These are phyloP conservation scores for Limnephilus marmoratus DNA, from an alignment of 2,888 invertebrate species.

Conservation along the genomic window DNA sequence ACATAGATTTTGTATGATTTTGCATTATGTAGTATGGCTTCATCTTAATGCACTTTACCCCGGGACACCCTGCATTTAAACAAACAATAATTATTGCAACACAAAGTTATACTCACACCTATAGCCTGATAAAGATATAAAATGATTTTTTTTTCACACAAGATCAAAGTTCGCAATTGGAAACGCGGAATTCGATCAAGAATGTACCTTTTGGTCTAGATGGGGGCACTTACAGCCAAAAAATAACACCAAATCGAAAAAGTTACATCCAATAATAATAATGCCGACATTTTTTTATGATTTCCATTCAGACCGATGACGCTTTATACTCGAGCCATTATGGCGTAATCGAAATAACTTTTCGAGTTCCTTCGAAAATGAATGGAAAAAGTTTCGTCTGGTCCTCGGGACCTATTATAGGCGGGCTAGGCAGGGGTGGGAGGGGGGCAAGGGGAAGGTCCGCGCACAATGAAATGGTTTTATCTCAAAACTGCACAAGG, in stretches of 20 bases:
- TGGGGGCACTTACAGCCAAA: neutral
- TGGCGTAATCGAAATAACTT: constrained; percentile 2
- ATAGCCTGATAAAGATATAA: too few relatives aligned
- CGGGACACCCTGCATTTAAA: too few relatives aligned
- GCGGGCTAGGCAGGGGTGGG: neutral
- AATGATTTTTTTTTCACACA: neutral
- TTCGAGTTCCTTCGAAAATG: neutral
- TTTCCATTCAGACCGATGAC: neutral
- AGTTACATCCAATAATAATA: constrained; percentile 2
- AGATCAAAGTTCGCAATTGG: neutral
- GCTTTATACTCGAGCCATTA: neutral
- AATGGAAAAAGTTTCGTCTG: neutral
- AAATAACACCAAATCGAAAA: neutral
- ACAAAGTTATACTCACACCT: too few relatives aligned
- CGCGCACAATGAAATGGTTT: neutral
- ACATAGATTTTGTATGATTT: too few relatives aligned
- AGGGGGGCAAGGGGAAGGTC: neutral
- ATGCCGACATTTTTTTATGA: neutral
- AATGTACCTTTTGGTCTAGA: neutral
- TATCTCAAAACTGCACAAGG: neutral
- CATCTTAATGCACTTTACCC: too few relatives aligned
- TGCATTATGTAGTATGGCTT: too few relatives aligned
- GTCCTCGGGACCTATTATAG: neutral
- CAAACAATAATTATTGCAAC: too few relatives aligned
- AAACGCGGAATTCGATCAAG: neutral